These are phyloP conservation scores for Narcine bancroftii DNA, from an alignment of 2,113 vertebrate genomes.

Conservation along the genomic window DNA sequence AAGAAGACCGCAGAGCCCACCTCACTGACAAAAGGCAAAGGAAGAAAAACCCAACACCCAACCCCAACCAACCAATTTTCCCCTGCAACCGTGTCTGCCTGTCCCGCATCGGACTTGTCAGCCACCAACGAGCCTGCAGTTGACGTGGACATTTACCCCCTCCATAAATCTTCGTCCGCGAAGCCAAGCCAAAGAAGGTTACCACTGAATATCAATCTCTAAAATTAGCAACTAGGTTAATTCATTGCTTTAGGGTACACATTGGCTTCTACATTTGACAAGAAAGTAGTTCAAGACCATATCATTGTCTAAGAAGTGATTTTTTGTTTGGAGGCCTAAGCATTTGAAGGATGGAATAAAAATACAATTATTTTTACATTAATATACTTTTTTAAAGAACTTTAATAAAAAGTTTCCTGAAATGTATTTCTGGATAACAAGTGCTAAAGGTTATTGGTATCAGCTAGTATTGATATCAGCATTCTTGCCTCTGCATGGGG, in stretches of 20 bases:
- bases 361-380: background rate
- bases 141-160: too few relatives aligned
- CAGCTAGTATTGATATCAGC: too few relatives aligned
- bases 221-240: background rate
- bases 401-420: background rate
- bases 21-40: too few relatives aligned
- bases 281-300: background rate
- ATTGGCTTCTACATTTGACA: background rate
- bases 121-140: too few relatives aligned
- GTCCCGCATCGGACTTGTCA: too few relatives aligned
- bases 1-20: too few relatives aligned
- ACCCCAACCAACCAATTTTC: too few relatives aligned
- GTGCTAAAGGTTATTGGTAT: background rate
- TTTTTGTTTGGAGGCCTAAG: background rate
- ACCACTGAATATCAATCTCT: background rate
- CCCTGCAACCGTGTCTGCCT: too few relatives aligned
- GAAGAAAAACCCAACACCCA: too few relatives aligned
- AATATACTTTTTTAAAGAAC: background rate
- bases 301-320: background rate
- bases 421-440: background rate
- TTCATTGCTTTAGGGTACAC: background rate
- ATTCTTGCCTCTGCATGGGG: background rate
- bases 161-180: too few relatives aligned
- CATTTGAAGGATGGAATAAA: background rate
- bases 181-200: too few relatives aligned